These are phyloP conservation scores for Actenoides hombroni DNA, from an alignment of 2,113 vertebrate species.

Conservation along the genomic window DNA sequence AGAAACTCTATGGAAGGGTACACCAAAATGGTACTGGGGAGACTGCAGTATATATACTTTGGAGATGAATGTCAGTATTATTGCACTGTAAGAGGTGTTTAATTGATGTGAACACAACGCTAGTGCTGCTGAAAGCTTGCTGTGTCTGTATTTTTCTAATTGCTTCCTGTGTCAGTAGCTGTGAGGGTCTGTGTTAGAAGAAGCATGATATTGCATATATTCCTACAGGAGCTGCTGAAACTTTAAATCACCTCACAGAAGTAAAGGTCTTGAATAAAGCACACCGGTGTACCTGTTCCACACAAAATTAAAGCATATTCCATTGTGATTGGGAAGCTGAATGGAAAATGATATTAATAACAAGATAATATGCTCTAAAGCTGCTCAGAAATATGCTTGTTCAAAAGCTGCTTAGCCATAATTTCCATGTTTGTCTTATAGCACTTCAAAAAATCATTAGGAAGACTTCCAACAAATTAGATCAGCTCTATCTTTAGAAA, in stretches of 20 bases:
- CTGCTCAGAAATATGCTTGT: slow-evolving; percentile 12
- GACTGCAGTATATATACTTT: background rate
- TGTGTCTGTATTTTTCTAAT: background rate
- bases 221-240: background rate
- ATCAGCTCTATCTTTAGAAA: slow-evolving; percentile 52
- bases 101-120: background rate
- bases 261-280: background rate
- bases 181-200: background rate
- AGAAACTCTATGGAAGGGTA: background rate
- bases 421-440: slow-evolving; percentile 31
- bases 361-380: slow-evolving; percentile 17
- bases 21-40: background rate
- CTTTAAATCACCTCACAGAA: background rate
- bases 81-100: background rate
- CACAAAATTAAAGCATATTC: background rate
- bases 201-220: background rate
- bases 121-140: background rate
- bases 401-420: slow-evolving; percentile 41
- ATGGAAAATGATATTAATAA: slow-evolving; percentile 21
- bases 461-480: slow-evolving; percentile 48
- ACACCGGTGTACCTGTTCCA: background rate
- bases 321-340: background rate
- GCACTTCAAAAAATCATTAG: slow-evolving; percentile 43
- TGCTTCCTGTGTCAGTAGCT: background rate
- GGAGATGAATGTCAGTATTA: background rate